Evolutionary conservation across 2,113 vertebrate species (phyloP), one percentile per base, ranked within the genome.

Genomic region (Scomber scombrus): DNA sequence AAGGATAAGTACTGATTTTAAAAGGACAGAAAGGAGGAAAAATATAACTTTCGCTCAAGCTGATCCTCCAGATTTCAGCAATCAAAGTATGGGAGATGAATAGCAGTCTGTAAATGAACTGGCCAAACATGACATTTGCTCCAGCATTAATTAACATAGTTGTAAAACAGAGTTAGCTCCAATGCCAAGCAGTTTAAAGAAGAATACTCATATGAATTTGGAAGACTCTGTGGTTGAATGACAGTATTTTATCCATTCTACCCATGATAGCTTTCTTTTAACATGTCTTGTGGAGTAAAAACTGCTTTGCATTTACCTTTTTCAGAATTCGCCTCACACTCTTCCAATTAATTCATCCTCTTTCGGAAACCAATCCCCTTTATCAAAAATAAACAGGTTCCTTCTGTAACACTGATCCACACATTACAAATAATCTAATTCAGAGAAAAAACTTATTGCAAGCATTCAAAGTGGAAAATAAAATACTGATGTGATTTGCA

Each of bases 11-110:
- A 50, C 47, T 56, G 19, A 81, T 80, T 84, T 85, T 67, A 71
- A 80, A 56, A 81, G 11, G 62, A 45, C 26, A 50, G 18, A 40
- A 58, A 78, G 15, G 52, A 63, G 26, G 7, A 31, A 46, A 82
- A 82, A 83, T 75, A 13, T 68, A 73, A 86, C 40, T 87, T 86
- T 75, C 40, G 2, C 62, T 84, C 62, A 72, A 85, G 73, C 84
- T 81, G 54, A 91, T 85, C 63, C 68, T 81, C 75, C 78, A 86
- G 71, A 86, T 93, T 88, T 82, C 21, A 68, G 70, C 29, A 71
- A 64, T 89, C 45, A 85, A 60, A 75, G 66, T 74, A 14, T 71
- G 56, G n/a, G 49, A 84, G 63, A 90, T 90, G 56, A 85, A 79
- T 71, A 73, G 55, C 80, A 67, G 26, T 56, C 65, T 70, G 56